These are phyloP conservation scores for Paragorgia papillata DNA, from an alignment of 92 coral and sea anemone species.

Conservation along the genomic window DNA sequence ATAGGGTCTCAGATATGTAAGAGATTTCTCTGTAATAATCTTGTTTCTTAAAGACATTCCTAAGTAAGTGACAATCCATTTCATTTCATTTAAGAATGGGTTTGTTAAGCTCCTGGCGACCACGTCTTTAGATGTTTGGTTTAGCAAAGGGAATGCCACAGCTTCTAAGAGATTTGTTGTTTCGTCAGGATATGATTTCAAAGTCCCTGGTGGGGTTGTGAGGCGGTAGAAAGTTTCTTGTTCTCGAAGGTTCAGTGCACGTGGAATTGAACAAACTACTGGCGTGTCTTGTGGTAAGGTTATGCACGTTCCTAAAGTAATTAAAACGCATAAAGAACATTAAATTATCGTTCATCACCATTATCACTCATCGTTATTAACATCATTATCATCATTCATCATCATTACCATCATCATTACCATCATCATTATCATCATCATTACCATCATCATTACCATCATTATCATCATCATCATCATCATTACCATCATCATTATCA, in stretches of 20 bases:
- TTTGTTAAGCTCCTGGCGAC: not conserved
- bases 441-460: too few species aligned
- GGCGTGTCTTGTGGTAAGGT: conserved; percentile 1
- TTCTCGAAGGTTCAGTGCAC: not conserved
- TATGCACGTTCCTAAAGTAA: conserved; percentile 26
- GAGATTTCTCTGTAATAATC: not conserved
- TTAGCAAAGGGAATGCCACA: conserved; percentile 17
- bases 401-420: too few species aligned
- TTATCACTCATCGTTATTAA: too few species aligned
- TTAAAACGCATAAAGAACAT: too few species aligned
- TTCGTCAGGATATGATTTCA: conserved; percentile 1
- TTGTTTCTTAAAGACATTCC: conserved; percentile 13
- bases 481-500: too few species aligned
- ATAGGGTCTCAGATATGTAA: not conserved
- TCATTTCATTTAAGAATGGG: not conserved
- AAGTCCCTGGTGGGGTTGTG: conserved; percentile 1
- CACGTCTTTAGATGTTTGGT: not conserved
- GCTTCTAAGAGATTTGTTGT: conserved; percentile 10
- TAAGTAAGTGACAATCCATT: conserved; percentile 7
- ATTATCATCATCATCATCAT: too few species aligned
- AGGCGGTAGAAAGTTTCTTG: not conserved
- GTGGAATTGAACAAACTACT: not conserved
- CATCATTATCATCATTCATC: too few species aligned
- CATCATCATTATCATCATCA: too few species aligned
- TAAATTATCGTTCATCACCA: too few species aligned